Evolutionary conservation across 2,113 vertebrate species (phyloP).

Genomic region (Mystacornis crossleyi): DNA sequence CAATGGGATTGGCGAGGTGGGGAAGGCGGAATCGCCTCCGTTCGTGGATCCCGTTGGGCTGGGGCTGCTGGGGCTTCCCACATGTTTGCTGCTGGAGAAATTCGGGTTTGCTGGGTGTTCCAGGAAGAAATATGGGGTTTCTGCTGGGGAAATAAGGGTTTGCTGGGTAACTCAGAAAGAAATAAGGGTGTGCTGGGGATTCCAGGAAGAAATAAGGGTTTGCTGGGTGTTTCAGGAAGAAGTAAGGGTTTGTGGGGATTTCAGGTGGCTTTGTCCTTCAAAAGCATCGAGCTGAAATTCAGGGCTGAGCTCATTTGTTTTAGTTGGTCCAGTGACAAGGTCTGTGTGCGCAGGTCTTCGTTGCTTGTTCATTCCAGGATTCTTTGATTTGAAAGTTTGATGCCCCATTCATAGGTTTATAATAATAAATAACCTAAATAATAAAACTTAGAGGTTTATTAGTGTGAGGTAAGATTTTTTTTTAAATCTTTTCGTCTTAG

Average conservation of each 20-base stretch:
- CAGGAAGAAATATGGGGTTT: neutral
- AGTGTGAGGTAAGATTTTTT: neutral
- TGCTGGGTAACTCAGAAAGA: fast-evolving
- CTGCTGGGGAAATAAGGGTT: neutral
- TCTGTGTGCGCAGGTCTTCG: neutral
- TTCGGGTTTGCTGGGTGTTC: neutral
- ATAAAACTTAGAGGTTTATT: neutral
- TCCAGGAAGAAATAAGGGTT: neutral
- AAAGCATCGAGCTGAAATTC: neutral
- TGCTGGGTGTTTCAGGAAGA: fast-evolving
- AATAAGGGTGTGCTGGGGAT: too few relatives aligned
- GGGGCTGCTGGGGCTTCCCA: neutral
- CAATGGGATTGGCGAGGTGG: neutral
- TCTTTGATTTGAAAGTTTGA: neutral
- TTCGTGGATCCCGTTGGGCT: neutral
- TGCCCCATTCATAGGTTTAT: neutral
- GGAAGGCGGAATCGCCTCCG: neutral
- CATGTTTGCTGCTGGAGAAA: neutral
- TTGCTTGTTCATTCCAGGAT: neutral
- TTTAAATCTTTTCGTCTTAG: too few relatives aligned
- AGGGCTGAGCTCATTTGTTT: neutral
- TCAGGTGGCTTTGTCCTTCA: neutral
- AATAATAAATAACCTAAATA: neutral
- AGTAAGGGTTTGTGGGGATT: neutral
- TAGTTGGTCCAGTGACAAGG: neutral